Base-by-base conservation (phyloP, 2,797 vertebrate species). In the Cottoperca gobio region DNA sequence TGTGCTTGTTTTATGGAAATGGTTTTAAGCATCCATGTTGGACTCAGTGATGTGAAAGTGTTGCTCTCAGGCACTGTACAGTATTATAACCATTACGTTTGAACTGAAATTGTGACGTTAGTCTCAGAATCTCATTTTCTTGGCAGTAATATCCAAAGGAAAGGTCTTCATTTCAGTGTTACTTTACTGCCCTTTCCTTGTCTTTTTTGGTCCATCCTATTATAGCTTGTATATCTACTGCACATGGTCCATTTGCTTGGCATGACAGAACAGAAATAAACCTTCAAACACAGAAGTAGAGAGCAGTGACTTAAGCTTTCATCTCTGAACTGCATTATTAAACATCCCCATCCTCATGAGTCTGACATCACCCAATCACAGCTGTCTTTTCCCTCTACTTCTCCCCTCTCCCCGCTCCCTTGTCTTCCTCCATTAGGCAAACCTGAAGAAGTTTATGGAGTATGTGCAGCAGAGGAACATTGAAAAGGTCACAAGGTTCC, bases 371-470 rank as follows among this genome's bases (percentile, higher is more conserved):
- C 57, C 91, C 91, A 85, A 84, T 89, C 90, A 91, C 82, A 86
- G 72, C 42, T 86, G 73, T 87, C 81, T 88, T 70, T 84, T 75
- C 68, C 68, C 70, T 65, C 61, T 65, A 8, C 62, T 71, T 72
- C 35, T 63, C 62, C 3, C 6, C 14, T 6, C 8, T 77, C 53
- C 46, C 75, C 4, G 1, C 63, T 72, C 49, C 69, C 78, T 77
- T 80, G 72, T 92, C 83, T 91, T 72, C 59, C 63, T 85, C 78
- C 67, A 86, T 71, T 88, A 99, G 97, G 98, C 97, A 31, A 99
- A 98, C 84, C 93, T 99, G 89, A 99, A 98, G 95, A 99, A 98
- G 93, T 99, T 99, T 81, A 98, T 99, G 97, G 98, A 99, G 82
- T 96, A 96, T 50, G 86, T 98, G 84, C 97, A 99, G 91, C 94